Evolutionary conservation across 2,888 invertebrate genomes (phyloP), one percentile per base, ranked within the genome.

Genomic region (Altica lythri): DNA sequence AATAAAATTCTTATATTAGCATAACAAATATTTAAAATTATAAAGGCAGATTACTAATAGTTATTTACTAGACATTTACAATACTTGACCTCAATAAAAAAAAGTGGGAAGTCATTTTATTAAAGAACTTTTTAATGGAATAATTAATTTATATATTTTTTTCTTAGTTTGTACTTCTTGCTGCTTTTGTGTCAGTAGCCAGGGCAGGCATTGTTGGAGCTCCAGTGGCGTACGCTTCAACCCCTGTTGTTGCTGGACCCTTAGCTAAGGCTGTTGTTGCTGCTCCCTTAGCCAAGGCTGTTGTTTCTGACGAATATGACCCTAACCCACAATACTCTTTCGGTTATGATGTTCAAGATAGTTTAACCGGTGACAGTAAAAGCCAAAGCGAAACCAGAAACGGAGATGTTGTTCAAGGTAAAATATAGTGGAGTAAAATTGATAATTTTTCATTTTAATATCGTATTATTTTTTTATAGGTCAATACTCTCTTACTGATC

Each of bases 401-500:
- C 59, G 86, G 86, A 8, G 83, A 84, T 75, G 79, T 80, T 63
- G 85, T 86, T 27, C 81, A 81, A 70, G 84, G 67, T 42, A 49
- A 13, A n/a, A n/a, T n/a, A n/a, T n/a, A n/a, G n/a, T n/a, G n/a
- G n/a, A n/a, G n/a, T n/a, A n/a, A n/a, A 5, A 4, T n/a, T 5
- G 32, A 12, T n/a, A 32, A 12, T 4, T 32, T 32, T 32, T 4
- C 13, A 32, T 10, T 12, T 42, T 6, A 42, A 27, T 13, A 29
- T n/a, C n/a, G n/a, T n/a, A n/a, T 27, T 27, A n/a, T 27, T 27
- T n/a, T 51, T 42, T 46, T 42, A 1, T 30, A 57, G 54, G 75
- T 74, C 82, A 79, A 62, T 82, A 83, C 75, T 79, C 80, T 12
- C 72, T 82, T 43, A 72, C 78, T 12, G 81, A 81, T 64, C 81